phyloP scores from a whole-genome alignment of 1,140 invertebrate genomes.

The Whitmania pigra region DNA sequence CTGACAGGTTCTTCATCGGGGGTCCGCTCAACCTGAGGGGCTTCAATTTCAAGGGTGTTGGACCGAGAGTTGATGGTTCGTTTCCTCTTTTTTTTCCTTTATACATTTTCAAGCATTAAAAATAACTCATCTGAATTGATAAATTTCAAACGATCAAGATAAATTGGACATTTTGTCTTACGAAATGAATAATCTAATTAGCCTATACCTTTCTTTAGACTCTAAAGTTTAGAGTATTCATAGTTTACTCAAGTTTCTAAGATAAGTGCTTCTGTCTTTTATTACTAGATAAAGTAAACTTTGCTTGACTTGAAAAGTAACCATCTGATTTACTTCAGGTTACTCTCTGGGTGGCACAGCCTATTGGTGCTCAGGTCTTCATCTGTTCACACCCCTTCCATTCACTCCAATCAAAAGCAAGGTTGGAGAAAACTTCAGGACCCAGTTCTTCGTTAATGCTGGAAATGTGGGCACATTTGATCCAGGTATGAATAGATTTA shows the following conservation, averaged over 20 bases:
- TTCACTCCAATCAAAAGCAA: conserved; percentile 60
- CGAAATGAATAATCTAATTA: too few species aligned
- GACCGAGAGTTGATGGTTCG: conserved; percentile 58
- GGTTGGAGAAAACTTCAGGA: conserved; percentile 64
- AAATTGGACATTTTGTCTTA: too few species aligned
- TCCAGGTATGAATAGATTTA: conserved; percentile 40
- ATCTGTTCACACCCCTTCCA: conserved; percentile 70
- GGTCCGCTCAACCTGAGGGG: conserved; percentile 70
- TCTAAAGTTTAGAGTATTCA: too few species aligned
- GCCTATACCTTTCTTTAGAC: too few species aligned
- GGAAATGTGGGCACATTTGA: conserved; percentile 58
- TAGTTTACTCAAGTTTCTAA: too few species aligned
- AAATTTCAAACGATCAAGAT: too few species aligned
- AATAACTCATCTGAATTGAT: too few species aligned
- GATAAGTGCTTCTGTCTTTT: too few species aligned
- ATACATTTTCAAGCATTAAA: too few species aligned
- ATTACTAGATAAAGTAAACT: too few species aligned
- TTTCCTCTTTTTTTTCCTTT: background rate
- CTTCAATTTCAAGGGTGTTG: conserved; percentile 66
- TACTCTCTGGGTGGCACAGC: conserved; percentile 46
- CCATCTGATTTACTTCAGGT: conserved; percentile 28
- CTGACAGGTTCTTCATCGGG: conserved; percentile 72
- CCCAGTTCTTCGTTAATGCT: conserved; percentile 70
- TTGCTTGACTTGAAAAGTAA: background rate
- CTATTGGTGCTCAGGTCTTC: conserved; percentile 66